Percentiles rank a stretch among this genome's conserved stretches.
Conservation (phyloP, 2,888 invertebrate genomes). For the Archips xylosteana region DNA sequence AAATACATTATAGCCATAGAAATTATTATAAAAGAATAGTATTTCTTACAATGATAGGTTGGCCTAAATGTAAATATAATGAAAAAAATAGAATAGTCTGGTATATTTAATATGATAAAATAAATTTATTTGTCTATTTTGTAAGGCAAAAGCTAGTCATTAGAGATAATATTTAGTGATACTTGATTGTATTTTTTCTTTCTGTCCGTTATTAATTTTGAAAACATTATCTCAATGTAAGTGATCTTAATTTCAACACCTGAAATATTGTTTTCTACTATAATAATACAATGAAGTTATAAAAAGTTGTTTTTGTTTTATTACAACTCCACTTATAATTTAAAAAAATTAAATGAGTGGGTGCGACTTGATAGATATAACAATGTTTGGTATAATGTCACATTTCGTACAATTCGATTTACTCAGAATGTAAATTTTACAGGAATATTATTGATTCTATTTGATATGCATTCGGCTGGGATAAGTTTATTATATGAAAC, state of each 20-base stretch:
- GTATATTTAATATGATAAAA: constrained; percentile 43
- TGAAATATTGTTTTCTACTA: constrained; percentile 38
- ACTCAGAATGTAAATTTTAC: too few relatives aligned
- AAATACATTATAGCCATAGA: constrained; percentile 20
- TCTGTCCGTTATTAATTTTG: constrained; percentile 23
- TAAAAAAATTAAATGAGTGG: background rate
- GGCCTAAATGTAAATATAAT: constrained; percentile 55
- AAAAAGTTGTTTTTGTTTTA: constrained; percentile 22
- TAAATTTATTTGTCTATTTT: constrained; percentile 49
- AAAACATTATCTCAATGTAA: constrained; percentile 32
- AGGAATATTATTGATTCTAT: too few relatives aligned
- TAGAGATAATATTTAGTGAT: constrained; percentile 36
- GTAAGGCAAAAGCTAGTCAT: constrained; percentile 29
- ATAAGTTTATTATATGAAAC: too few relatives aligned
- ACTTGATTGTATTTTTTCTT: constrained; percentile 32
- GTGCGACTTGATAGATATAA: too few relatives aligned
- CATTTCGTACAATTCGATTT: too few relatives aligned
- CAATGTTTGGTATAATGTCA: too few relatives aligned
- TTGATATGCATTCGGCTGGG: too few relatives aligned
- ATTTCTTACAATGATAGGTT: constrained; percentile 61
- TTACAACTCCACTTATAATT: background rate
- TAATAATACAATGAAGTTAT: constrained; percentile 38
- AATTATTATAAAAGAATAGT: constrained; percentile 53
- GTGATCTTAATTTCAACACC: constrained; percentile 25
- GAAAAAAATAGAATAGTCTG: constrained; percentile 42